Evolutionary conservation across 2,113 vertebrate species (phyloP), one percentile per base, ranked within the genome.

Genomic region (Anser cygnoides): DNA sequence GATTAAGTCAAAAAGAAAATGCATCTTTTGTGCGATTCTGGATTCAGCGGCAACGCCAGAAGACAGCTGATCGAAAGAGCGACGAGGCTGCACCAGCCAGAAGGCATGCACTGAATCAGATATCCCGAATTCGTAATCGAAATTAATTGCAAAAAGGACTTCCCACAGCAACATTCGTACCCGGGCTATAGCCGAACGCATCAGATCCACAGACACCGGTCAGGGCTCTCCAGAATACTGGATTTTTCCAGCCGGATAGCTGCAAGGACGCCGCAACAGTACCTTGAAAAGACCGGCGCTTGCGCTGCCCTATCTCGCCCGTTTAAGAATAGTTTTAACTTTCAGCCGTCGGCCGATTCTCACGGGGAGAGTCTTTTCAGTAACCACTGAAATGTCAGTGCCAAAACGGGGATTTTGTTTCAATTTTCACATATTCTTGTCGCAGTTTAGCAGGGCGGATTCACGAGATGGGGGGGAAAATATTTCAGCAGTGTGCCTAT

Each of bases 1-100:
- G 90, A 85, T 98, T 97, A 98, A 96, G 73, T 95, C 84, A 90
- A 92, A 92, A 93, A 93, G 90, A 96, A 95, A 96, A 94, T 3
- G 3, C 96, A 92, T 87, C 95, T 88, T 49, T 41, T 81, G 91
- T 78, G 89, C 92, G 84, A 80, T 63, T 76, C 86, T 73, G 95
- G 90, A 84, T 39, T 61, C 58, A 12, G 65, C 70, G 81, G 91
- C 55, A 90, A 89, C 5, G 52, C 93, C 87, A 92, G 41, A 95
- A 95, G 71, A 68, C 39, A 37, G 55, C 43, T 58, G 79, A 93
- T 41, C 39, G 15, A 80, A 66, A 21, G 63, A 96, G 90, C 66
- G 6, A 74, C 10, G 6, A 89, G 78, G 80, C 44, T 89, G 91
- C 79, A 96, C 62, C 31, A 77, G 93, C 91, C 93, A 96, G 92